Evolutionary conservation across 2,797 vertebrate species (phyloP).

Genomic region (Aplochiton taeniatus): DNA sequence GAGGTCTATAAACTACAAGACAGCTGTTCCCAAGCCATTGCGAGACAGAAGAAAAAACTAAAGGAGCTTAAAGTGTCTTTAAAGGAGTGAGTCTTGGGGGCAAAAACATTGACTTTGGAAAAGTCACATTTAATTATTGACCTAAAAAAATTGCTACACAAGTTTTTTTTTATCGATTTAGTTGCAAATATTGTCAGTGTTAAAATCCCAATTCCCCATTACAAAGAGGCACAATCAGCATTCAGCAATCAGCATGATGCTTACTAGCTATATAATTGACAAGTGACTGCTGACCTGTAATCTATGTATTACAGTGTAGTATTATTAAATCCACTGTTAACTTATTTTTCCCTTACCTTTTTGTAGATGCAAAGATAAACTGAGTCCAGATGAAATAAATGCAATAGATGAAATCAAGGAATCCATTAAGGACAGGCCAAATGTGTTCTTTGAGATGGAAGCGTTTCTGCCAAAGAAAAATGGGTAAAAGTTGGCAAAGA

Average conservation of each 20-base stretch:
- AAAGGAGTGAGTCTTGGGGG: constrained; percentile 71
- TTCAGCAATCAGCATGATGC: too few relatives aligned
- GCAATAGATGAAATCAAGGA: constrained; percentile 76
- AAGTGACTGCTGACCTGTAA: neutral
- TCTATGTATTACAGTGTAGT: neutral
- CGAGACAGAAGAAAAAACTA: constrained; percentile 87
- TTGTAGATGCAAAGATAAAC: constrained; percentile 78
- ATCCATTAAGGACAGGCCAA: constrained; percentile 81
- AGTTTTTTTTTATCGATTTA: too few relatives aligned
- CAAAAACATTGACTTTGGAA: neutral
- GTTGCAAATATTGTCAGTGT: too few relatives aligned
- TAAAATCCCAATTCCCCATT: too few relatives aligned
- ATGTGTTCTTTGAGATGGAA: constrained; percentile 93
- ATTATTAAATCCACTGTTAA: neutral
- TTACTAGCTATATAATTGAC: too few relatives aligned
- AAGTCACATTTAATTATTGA: neutral
- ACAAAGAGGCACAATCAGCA: too few relatives aligned
- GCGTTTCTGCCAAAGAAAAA: constrained; percentile 96
- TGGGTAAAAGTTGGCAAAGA: constrained; percentile 71
- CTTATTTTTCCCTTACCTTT: constrained; percentile 1
- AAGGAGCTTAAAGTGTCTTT: constrained; percentile 81
- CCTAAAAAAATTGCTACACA: too few relatives aligned
- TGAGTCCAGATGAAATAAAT: constrained; percentile 56
- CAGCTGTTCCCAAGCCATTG: constrained; percentile 79
- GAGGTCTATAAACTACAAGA: constrained; percentile 89